phyloP scores from a whole-genome alignment of 2,797 vertebrate species.

The Melanotaenia boesemani region DNA sequence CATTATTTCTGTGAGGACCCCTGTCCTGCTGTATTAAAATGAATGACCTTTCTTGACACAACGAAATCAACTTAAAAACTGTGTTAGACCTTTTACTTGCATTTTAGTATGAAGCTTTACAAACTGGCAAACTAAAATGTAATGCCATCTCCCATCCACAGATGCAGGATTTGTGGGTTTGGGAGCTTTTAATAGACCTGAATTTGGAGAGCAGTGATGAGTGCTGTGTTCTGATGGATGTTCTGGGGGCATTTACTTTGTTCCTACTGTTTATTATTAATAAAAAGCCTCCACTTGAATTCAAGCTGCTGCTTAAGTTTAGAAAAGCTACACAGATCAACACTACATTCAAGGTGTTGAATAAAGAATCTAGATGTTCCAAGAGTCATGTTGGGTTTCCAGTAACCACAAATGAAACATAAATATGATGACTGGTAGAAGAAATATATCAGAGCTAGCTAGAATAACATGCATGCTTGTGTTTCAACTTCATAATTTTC shows the following conservation, averaged over 20 bases:
- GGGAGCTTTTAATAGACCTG: constrained; percentile 13
- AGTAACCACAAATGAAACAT: constrained; percentile 4
- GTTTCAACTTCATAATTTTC: neutral
- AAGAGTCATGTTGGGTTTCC: constrained; percentile 39
- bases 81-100: constrained; percentile 9
- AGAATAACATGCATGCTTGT: neutral
- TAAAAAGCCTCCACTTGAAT: constrained; percentile 44
- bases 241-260: constrained; percentile 20
- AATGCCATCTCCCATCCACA: constrained; percentile 13
- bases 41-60: neutral
- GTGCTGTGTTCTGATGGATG: neutral
- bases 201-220: constrained; percentile 14
- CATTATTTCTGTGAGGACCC: neutral
- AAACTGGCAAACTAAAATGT: constrained; percentile 14
- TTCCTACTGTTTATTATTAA: constrained; percentile 55
- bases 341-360: constrained; percentile 21
- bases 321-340: constrained; percentile 22
- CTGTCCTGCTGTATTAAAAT: constrained; percentile 14
- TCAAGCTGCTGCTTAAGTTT: constrained; percentile 13
- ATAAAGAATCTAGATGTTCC: constrained; percentile 6
- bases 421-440: constrained; percentile 11
- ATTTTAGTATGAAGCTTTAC: constrained; percentile 7
- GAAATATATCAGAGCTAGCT: constrained; percentile 1
- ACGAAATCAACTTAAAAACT: neutral
- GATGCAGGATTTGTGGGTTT: constrained; percentile 12